Evolutionary conservation across 2,797 vertebrate genomes (phyloP).

Genomic region (Varecia variegata): DNA sequence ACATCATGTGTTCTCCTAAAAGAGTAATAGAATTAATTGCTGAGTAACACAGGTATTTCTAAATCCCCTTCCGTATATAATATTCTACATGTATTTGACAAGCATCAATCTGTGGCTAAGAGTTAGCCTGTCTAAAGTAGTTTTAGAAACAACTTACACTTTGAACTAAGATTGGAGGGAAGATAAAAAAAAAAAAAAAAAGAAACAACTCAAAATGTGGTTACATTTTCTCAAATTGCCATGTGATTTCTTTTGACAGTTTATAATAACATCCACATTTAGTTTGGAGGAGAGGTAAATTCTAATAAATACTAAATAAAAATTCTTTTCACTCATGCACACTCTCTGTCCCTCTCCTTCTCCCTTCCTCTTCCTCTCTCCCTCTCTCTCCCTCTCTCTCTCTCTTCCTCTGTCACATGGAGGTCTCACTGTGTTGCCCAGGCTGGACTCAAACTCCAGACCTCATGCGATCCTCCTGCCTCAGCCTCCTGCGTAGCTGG

Average conservation of each 20-base stretch:
- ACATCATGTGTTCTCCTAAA: not conserved
- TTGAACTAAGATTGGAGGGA: too few relatives aligned
- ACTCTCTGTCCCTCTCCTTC: not conserved
- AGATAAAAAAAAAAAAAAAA: not conserved
- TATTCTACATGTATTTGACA: not conserved
- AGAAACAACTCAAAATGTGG: not conserved
- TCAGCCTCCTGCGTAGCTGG: not conserved
- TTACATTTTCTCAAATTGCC: constrained; percentile 20
- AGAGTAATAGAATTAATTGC: not conserved
- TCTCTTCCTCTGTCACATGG: too few relatives aligned
- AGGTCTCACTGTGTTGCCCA: not conserved
- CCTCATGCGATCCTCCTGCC: not conserved
- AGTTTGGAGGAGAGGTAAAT: not conserved
- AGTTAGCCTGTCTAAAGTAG: not conserved
- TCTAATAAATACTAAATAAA: not conserved
- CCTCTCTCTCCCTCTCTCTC: too few relatives aligned
- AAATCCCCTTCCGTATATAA: not conserved
- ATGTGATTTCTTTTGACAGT: not conserved
- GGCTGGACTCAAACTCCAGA: not conserved
- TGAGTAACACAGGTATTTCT: not conserved
- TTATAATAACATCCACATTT: not conserved
- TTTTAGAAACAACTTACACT: not conserved
- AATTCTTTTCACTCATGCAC: not conserved
- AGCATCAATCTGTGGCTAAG: not conserved
- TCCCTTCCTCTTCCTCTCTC: not conserved